phyloP scores from a whole-genome alignment of 2,888 invertebrate genomes.

The Pristionchus exspectatus region DNA sequence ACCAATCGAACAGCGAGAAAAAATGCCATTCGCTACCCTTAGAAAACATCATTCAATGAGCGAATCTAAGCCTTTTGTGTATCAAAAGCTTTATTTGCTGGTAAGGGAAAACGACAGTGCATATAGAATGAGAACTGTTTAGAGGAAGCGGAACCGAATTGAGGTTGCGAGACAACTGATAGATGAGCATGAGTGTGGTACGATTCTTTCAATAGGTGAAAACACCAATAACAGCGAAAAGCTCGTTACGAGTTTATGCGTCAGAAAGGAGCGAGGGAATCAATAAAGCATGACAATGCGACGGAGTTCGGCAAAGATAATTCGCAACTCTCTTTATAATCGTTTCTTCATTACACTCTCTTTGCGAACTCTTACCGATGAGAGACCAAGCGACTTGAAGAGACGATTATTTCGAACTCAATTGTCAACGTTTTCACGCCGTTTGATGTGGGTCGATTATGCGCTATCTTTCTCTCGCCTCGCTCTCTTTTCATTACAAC shows the following conservation, averaged over 20 bases:
- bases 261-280: neutral
- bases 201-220: neutral
- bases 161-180: neutral
- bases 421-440: neutral
- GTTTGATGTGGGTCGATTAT: neutral
- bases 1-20: neutral
- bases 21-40: too few species aligned
- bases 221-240: neutral
- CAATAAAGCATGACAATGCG: constrained; percentile 5
- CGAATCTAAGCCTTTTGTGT: too few species aligned
- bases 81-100: too few species aligned
- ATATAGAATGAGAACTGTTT: neutral
- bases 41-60: too few species aligned
- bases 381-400: too few species aligned
- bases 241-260: constrained; percentile 9
- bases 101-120: too few species aligned
- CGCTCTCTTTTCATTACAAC: constrained; percentile 7
- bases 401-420: too few species aligned
- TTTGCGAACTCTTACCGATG: too few species aligned
- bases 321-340: neutral
- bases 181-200: neutral
- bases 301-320: neutral
- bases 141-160: neutral
- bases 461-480: neutral
- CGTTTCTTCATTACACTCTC: too few species aligned